Percentiles rank a stretch among this genome's conserved stretches.
phyloP scores from a whole-genome alignment of 2,797 vertebrate species.

The Megalops cyprinoides region DNA sequence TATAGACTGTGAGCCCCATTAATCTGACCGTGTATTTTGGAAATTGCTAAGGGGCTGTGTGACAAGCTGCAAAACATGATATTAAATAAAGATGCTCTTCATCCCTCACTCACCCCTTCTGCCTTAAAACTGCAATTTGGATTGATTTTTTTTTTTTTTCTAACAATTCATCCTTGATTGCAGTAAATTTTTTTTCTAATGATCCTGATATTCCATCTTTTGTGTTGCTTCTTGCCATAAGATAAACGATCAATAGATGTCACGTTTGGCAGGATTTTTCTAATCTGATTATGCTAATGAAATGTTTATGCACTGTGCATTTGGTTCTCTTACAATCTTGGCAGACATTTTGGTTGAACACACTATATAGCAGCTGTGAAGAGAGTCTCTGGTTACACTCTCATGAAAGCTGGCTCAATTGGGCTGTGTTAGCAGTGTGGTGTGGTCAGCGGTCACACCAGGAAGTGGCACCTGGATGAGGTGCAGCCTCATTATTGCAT shows the following conservation, averaged over 20 bases:
- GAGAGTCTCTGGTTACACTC: background rate
- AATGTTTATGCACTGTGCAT: background rate
- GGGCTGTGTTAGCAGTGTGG: background rate
- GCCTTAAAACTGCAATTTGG: background rate
- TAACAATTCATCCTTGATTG: too few relatives aligned
- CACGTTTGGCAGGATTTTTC: too few relatives aligned
- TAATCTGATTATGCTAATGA: background rate
- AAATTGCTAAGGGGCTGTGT: conserved; percentile 12
- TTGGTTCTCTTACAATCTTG: background rate
- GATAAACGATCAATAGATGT: background rate
- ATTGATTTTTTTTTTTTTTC: too few relatives aligned
- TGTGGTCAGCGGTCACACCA: too few relatives aligned
- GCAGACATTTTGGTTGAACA: background rate
- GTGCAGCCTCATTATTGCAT: background rate
- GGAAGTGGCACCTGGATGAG: background rate
- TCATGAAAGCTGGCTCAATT: background rate
- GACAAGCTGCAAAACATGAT: background rate
- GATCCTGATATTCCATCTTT: background rate
- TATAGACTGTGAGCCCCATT: background rate
- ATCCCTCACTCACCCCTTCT: background rate
- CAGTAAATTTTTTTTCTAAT: too few relatives aligned
- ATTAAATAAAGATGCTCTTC: background rate
- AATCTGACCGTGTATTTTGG: conserved; percentile 17
- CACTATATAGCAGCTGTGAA: background rate
- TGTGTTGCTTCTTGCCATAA: background rate